Conservation (phyloP, 2,113 vertebrate species). For the Pimephales promelas region DNA sequence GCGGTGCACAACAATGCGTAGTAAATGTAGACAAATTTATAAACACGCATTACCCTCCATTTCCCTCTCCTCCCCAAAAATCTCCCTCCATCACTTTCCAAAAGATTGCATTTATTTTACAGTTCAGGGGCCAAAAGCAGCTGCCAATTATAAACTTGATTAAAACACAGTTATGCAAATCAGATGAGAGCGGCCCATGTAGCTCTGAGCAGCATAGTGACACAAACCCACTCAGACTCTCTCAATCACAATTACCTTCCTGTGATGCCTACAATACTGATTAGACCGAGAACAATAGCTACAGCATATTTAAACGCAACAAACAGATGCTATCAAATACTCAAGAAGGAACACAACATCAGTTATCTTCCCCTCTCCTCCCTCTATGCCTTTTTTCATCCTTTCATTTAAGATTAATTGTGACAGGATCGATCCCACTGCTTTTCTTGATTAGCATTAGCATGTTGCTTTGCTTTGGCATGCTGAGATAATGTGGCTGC, state of each 20-base stretch:
- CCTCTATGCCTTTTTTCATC: neutral
- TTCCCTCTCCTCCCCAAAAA: neutral
- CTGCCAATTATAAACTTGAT: conserved; percentile 56
- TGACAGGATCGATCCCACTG: conserved; percentile 40
- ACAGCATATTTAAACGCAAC: neutral
- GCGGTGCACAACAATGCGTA: conserved; percentile 15
- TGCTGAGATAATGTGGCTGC: conserved; percentile 52
- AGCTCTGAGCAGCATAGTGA: conserved; percentile 29
- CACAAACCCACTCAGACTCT: conserved; percentile 40
- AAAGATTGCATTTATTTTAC: conserved; percentile 50
- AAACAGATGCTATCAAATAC: neutral
- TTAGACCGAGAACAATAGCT: conserved; percentile 50
- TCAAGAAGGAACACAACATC: conserved; percentile 21
- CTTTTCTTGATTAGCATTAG: conserved; percentile 58
- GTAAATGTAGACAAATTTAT: neutral
- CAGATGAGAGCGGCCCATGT: conserved; percentile 15
- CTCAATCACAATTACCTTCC: conserved; percentile 56
- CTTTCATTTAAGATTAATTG: neutral
- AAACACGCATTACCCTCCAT: conserved; percentile 1
- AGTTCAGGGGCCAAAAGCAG: conserved; percentile 43
- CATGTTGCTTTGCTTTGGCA: conserved; percentile 48
- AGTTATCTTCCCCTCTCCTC: neutral
- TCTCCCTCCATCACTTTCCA: conserved; percentile 26
- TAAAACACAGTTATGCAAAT: conserved; percentile 57
- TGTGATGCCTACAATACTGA: conserved; percentile 42